Conservation (phyloP, 2,888 invertebrate genomes). For the Hirtodrosophila alboralis region DNA sequence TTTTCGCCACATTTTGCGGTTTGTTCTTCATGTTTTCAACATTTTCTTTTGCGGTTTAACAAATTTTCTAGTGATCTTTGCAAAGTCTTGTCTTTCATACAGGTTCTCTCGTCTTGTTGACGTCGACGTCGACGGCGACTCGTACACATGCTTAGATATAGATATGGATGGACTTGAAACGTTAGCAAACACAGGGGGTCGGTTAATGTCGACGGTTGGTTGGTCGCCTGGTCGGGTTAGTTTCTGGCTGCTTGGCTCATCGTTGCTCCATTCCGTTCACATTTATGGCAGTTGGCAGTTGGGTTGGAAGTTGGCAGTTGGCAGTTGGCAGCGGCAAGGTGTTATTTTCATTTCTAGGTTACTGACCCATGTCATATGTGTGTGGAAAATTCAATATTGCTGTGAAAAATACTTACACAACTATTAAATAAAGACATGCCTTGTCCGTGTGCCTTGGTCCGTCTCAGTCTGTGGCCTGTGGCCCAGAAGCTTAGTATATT, state of each 20-base stretch:
- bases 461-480: slow-evolving; percentile 37
- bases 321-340: slow-evolving; percentile 69
- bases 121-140: slow-evolving; percentile 40
- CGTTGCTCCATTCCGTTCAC: slow-evolving; percentile 58
- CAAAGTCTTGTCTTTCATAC: slow-evolving; percentile 67
- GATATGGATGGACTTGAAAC: slow-evolving; percentile 70
- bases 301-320: slow-evolving; percentile 75
- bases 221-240: slow-evolving; percentile 46
- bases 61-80: slow-evolving; percentile 70
- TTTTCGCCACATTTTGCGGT: slow-evolving; percentile 63
- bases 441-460: slow-evolving; percentile 18
- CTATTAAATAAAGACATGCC: slow-evolving; percentile 72
- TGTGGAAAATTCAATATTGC: slow-evolving; percentile 80
- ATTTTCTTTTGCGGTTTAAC: slow-evolving; percentile 73
- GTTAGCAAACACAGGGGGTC: slow-evolving; percentile 68
- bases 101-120: slow-evolving; percentile 62
- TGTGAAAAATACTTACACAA: slow-evolving; percentile 76
- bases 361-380: slow-evolving; percentile 80
- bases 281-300: slow-evolving; percentile 72
- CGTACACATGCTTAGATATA: slow-evolving; percentile 74
- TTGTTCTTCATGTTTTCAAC: slow-evolving; percentile 66
- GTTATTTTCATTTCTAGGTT: slow-evolving; percentile 79
- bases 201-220: slow-evolving; percentile 41
- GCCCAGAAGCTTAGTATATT: slow-evolving; percentile 48
- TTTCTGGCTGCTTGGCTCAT: slow-evolving; percentile 56